Conservation (phyloP, 2,888 invertebrate species). For the Eurytoma californica region DNA sequence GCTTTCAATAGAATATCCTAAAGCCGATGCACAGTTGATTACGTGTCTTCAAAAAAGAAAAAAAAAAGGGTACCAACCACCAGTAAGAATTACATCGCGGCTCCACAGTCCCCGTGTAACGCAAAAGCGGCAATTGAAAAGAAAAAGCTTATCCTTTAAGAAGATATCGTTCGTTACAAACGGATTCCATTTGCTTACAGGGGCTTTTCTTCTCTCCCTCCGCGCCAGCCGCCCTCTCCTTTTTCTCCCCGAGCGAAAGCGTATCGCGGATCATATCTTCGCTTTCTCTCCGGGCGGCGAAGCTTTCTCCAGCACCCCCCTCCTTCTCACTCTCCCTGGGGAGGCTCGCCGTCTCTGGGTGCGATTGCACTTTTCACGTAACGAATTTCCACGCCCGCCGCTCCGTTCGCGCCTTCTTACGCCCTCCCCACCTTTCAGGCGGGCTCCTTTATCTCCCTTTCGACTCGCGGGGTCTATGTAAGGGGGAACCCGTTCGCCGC, state of each 20-base stretch:
- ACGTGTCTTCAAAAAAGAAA: background rate
- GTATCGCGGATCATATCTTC: conserved; percentile 52
- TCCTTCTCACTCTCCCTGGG: conserved; percentile 2
- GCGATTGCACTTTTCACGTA: conserved; percentile 50
- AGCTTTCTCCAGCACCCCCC: conserved; percentile 15
- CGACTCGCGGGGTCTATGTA: conserved; percentile 24
- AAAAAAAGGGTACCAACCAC: background rate
- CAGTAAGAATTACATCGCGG: background rate
- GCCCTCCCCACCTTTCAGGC: background rate
- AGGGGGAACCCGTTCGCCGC: too few species aligned
- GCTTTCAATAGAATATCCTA: too few species aligned
- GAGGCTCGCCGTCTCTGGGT: conserved; percentile 39
- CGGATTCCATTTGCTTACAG: conserved; percentile 54
- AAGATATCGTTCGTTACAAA: conserved; percentile 56
- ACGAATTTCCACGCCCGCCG: conserved; percentile 44
- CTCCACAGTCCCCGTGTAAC: conserved; percentile 23
- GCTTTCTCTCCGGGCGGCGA: conserved; percentile 37
- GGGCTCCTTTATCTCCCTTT: conserved; percentile 14
- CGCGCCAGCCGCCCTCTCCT: background rate
- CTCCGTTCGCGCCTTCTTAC: conserved; percentile 38
- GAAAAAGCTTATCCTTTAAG: conserved; percentile 48
- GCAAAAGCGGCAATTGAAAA: conserved; percentile 28
- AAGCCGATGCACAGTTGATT: background rate
- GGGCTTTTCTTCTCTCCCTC: conserved; percentile 20
- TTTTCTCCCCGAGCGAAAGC: conserved; percentile 28